Evolutionary conservation across 2,888 invertebrate species (phyloP), one percentile per base, ranked within the genome.

Genomic region (Taphrorychus bicolor): DNA sequence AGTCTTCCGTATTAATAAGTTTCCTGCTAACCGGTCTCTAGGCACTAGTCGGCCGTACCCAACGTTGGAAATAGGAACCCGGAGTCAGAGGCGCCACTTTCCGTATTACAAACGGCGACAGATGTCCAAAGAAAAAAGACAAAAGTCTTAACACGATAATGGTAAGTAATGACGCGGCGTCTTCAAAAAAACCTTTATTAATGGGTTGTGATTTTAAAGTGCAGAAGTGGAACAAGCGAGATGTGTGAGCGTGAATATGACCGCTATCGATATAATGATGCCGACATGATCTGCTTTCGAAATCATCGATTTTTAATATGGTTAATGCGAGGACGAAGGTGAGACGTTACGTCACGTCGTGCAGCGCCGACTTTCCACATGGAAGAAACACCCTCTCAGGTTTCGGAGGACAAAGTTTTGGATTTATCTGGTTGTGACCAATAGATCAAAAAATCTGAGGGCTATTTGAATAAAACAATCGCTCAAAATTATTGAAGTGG

Each of bases 141-240:
- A 62, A 62, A 65, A 59, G 18, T 51, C 45, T 62, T 67, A 67
- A 62, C 62, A 62, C 62, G 67, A 62, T 67, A 67, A 67, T 67
- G 62, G 58, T 53, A 58, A 67, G 59, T 67, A 67, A 67, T 67
- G 67, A 57, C 53, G 67, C 67, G 67, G 67, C 62, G 41, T 57
- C 62, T 61, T 67, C 67, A 67, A 62, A 67, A 67, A 62, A 59
- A 62, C 23, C 52, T 66, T 61, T 61, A 66, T 66, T 66, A 66
- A 66, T 66, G 66, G 60, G 66, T 61, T 66, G 61, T 66, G 66
- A 66, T 61, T 66, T 66, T 61, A 56, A 60, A 54, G 66, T 66
- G 56, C 66, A 61, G 58, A 66, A 66, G 66, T 66, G 52, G 60
- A 61, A 61, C 66, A 56, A 11, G 49, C 41, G 60, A 51, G 60